Base-by-base conservation (phyloP, 2,113 vertebrate genomes). In the Progne subis region DNA sequence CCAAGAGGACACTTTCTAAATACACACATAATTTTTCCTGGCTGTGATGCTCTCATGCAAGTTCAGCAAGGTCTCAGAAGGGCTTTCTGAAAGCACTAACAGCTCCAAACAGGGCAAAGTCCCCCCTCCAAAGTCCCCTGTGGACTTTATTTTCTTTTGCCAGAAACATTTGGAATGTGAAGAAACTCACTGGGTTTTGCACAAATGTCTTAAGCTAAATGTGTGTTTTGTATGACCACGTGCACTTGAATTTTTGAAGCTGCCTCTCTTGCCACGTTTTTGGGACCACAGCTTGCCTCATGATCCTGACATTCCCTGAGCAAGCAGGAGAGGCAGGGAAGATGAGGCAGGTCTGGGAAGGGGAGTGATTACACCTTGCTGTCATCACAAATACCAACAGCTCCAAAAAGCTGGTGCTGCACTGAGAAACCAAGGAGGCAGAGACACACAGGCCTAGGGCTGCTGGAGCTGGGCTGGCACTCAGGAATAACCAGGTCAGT, bases 161-260 rank as follows among this genome's bases (percentile, higher is more conserved):
- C 28, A 79, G 65, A 74, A 81, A 16, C 14, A 4, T 23, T 56
- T 32, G 25, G 25, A 70, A 82, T 55, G 32, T 34, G n/a, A 43
- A 31, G 52, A 59, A 61, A 55, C 28, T 37, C 9, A 7, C 6
- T 43, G 39, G 3, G 8, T 34, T 87, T 64, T 56, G 11, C 37
- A 69, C 3, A 37, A 4, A 50, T 14, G 25, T 4, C 24, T 46
- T n/a, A 49, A 78, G 44, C 25, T n/a, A 61, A 90, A 70, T 1
- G 4, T 0, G 1, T 6, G 7, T 18, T 55, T 91, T n/a, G 46
- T 23, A 56, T 15, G 21, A 8, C 26, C 15, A 9, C 0, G 1
- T 32, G 64, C 49, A 50, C 20, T 37, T 37, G 5, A 76, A 90
- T 23, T 59, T 76, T 14, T 32, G 47, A 32, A 70, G 41, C 2